Conservation (phyloP, 2,797 vertebrate species). For the Eurystomus glaucurus region DNA sequence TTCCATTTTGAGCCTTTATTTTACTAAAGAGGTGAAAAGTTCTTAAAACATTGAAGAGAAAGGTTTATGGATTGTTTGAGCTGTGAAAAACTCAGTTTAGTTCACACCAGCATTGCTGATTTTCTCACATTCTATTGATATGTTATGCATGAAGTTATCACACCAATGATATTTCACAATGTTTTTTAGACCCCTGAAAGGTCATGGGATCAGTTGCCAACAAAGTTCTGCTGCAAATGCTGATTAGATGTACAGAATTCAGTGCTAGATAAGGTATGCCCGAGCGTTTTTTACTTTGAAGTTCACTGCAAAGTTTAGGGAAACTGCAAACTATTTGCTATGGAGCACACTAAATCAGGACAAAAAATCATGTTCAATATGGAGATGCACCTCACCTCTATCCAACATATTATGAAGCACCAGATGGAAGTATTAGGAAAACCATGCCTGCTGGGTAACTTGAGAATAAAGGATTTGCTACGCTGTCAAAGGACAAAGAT, state of each 20-base stretch:
- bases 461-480: conserved; percentile 10
- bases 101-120: conserved; percentile 51
- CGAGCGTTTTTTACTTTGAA: neutral
- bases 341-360: neutral
- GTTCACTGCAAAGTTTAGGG: neutral
- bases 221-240: conserved; percentile 30
- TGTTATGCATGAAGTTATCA: conserved; percentile 42
- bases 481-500: neutral
- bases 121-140: conserved; percentile 66
- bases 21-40: conserved; percentile 53
- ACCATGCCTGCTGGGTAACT: neutral
- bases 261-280: neutral
- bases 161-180: conserved; percentile 29
- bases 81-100: conserved; percentile 66
- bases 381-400: neutral
- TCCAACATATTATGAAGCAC: neutral
- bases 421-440: neutral
- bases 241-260: neutral
- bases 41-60: conserved; percentile 43
- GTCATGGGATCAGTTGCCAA: conserved; percentile 3
- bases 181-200: conserved; percentile 26
- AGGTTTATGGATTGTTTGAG: conserved; percentile 61
- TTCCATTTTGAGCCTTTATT: conserved; percentile 52
- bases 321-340: neutral
- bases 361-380: neutral